Evolutionary conservation across 2,888 invertebrate species (phyloP), one percentile per base, ranked within the genome.

Genomic region (Thecocarcelia acutangulata): DNA sequence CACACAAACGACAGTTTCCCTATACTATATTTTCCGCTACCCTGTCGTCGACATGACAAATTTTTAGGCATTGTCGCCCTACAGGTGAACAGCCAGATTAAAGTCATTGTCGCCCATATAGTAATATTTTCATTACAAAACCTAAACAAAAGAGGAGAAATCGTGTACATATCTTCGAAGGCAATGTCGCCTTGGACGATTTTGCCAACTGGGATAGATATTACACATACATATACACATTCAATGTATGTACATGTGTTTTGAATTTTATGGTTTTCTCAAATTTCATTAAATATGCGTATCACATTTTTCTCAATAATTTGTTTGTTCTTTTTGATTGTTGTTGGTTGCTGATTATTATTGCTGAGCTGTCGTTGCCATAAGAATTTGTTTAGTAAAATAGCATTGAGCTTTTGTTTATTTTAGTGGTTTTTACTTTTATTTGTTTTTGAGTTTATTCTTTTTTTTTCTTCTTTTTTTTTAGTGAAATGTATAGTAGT

Each of bases 251-350:
- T 19, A 12, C 42, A 40, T 59, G 17, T 42, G 21, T 24, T 59
- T 59, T 86, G 83, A 33, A 28, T 37, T 63, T 54, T 46, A 63
- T 12, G 46, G 33, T 64, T 74, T 58, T 74, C n/a, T 64, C 40
- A 48, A 66, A 44, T 52, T 70, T 68, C 72, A 72, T 80, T 80
- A 69, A 68, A 70, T 75, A 82, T 82, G 74, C 82, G 66, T 70
- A 56, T 82, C 82, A 82, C 82, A 82, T 75, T 70, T 82, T 82
- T 82, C 74, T 24, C 54, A 74, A 82, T 78, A 82, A 75, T 82
- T 82, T 82, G 74, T 78, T n/a, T 74, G 63, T 78, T 76, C 68
- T 68, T 73, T 37, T 73, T 59, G 70, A 61, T 40, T 69, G 21
- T 46, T 64, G 37, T 11, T 61, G 59, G 28, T 61, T n/a, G 46